Evolutionary conservation across 2,797 vertebrate species (phyloP), one percentile per base, ranked within the genome.

Genomic region (Spea hammondii): DNA sequence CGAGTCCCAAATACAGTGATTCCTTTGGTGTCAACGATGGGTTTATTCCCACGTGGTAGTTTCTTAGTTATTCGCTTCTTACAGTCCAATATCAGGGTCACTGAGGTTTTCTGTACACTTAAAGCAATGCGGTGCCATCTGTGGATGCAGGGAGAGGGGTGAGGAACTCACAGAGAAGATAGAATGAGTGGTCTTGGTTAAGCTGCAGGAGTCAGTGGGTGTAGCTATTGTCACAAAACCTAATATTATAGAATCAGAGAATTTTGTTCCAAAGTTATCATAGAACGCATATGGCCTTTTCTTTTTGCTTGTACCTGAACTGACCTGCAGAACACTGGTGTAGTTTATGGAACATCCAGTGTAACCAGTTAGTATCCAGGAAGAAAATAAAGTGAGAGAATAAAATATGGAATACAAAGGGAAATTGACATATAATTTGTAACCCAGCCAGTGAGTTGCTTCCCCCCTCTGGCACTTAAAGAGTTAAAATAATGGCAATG

Each of bases 61-160:
- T 92, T 72, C 14, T 89, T 90, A 12, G 90, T 94, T 83, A 94
- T 92, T 46, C 88, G 91, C 90, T 95, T 96, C 89, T 95, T 94
- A 82, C 96, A 98, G 87, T 98, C 96, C 86, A 97, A 82, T 79
- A 97, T 86, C 83, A 98, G 89, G 0, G 96, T 98, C 82, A 96
- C 93, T 1, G 92, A 94, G 65, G 95, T 94, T 86, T 94, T 94
- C 74, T 92, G 93, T 65, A 98, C 91, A 1, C 95, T 96, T 86
- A 97, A 83, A 3, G 95, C 95, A 65, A 97, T 86, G 65, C 89
- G 95, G 78, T 98, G 96, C 96, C 96, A 98, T 92, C 96, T 97
- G 55, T 5, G 55, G 55, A 57, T 48, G 47, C 4, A 4, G 48
- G 14, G 48, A 67, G 70, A 76, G 17, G 67, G 12, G 5, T 4